These are phyloP conservation scores for Dendrolimus punctatus DNA, from an alignment of 1,140 invertebrate genomes.

Conservation along the genomic window DNA sequence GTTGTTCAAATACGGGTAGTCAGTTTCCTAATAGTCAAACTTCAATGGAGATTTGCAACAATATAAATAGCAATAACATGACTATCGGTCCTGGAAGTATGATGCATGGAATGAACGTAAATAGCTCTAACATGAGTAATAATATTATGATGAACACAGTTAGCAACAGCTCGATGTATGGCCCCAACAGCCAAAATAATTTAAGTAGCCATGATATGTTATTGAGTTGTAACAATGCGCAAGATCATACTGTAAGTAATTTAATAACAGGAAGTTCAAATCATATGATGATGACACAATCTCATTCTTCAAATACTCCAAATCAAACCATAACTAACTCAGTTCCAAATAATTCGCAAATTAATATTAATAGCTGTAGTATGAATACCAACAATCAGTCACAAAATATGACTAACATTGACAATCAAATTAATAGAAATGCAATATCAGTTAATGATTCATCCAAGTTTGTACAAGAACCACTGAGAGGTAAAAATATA, in stretches of 20 bases:
- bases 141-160: conserved; percentile 59
- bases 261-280: conserved; percentile 42
- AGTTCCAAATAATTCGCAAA: conserved; percentile 44
- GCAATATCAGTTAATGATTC: conserved; percentile 44
- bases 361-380: conserved; percentile 57
- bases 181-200: conserved; percentile 39
- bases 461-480: conserved; percentile 50
- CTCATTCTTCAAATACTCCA: conserved; percentile 38
- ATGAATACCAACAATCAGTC: conserved; percentile 38
- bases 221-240: conserved; percentile 52
- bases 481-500: conserved; percentile 50
- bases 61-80: conserved; percentile 50
- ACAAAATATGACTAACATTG: conserved; percentile 37
- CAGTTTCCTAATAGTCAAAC: conserved; percentile 50
- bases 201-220: conserved; percentile 52
- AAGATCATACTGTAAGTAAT: conserved; percentile 48
- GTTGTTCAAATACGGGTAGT: conserved; percentile 45
- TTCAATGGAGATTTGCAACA: conserved; percentile 53
- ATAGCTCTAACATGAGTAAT: conserved; percentile 47
- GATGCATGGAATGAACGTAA: conserved; percentile 52
- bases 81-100: conserved; percentile 43
- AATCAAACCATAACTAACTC: conserved; percentile 42
- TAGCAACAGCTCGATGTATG: conserved; percentile 50
- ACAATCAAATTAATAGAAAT: conserved; percentile 47
- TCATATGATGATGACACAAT: conserved; percentile 61